These are phyloP conservation scores for Spinus olivaceus DNA, from an alignment of 2,797 vertebrate species.

Conservation along the genomic window DNA sequence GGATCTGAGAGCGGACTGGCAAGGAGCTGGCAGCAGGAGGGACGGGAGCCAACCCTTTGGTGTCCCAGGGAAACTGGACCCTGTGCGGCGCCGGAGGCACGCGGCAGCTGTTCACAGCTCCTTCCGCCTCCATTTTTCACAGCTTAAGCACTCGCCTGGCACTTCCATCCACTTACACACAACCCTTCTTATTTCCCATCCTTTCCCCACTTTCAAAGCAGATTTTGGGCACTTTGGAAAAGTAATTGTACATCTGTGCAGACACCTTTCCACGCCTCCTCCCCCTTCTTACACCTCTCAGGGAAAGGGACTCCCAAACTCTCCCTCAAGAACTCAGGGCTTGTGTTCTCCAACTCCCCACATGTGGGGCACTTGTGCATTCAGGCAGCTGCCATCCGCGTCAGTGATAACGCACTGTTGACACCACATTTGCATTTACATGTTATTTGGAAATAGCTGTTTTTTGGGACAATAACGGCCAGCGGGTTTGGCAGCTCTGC, in stretches of 20 bases:
- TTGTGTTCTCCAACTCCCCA: accelerated
- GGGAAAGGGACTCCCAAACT: not conserved
- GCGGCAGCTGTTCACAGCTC: constrained; percentile 22
- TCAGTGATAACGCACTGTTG: accelerated
- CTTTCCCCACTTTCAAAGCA: not conserved
- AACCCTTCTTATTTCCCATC: not conserved
- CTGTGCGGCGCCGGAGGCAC: not conserved
- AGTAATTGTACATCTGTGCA: accelerated
- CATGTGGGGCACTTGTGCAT: not conserved
- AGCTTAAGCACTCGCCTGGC: constrained; percentile 8
- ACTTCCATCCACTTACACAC: not conserved
- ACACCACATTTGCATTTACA: too few species aligned
- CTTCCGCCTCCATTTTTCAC: constrained; percentile 40
- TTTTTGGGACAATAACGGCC: not conserved
- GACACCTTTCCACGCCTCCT: not conserved
- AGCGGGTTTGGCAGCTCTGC: not conserved
- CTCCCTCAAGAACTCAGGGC: not conserved
- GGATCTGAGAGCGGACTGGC: accelerated
- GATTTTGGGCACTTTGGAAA: not conserved
- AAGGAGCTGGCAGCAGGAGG: not conserved
- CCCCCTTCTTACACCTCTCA: not conserved
- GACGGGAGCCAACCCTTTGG: not conserved
- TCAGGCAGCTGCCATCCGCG: accelerated
- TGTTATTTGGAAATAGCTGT: accelerated
- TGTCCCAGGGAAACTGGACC: not conserved